A percentile compares a stretch with the other conserved stretches of the same genome.
These are phyloP conservation scores for Karalla daura DNA, from an alignment of 2,797 vertebrate genomes.

Conservation along the genomic window DNA sequence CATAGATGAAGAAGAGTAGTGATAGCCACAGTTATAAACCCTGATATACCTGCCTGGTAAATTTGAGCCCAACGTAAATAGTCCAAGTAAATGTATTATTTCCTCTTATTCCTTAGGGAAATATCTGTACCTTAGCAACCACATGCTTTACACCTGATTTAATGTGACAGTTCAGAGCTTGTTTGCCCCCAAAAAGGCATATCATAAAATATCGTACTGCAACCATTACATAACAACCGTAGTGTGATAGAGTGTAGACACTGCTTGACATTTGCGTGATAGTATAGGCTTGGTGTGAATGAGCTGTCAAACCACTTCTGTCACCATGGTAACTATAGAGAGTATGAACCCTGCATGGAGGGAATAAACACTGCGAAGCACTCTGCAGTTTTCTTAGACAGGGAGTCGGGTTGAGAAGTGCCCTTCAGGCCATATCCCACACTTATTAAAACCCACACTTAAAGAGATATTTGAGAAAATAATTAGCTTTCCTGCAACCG, in stretches of 20 bases:
- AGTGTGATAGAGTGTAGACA: background rate
- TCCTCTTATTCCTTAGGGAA: constrained; percentile 7
- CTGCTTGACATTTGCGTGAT: background rate
- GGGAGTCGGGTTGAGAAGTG: constrained; percentile 16
- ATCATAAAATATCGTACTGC: no score
- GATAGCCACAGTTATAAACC: constrained; percentile 13
- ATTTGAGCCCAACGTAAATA: constrained; percentile 12
- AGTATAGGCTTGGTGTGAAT: background rate
- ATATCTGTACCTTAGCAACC: constrained; percentile 4
- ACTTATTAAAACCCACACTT: constrained; percentile 36
- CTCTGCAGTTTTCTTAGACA: constrained; percentile 7
- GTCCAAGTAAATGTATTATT: background rate
- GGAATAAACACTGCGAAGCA: constrained; percentile 20
- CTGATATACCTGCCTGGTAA: constrained; percentile 28
- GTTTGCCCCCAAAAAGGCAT: constrained; percentile 5
- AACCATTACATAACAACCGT: background rate
- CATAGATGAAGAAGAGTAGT: no score
- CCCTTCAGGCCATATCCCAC: constrained; percentile 25
- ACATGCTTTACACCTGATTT: constrained; percentile 13
- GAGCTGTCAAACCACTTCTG: background rate
- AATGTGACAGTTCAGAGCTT: no score
- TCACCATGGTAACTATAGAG: constrained; percentile 2
- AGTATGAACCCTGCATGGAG: background rate
- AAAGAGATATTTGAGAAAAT: constrained; percentile 27
- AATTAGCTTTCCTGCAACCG: constrained; percentile 16